Evolutionary conservation across 2,888 invertebrate genomes (phyloP), one percentile per base, ranked within the genome.

Genomic region (Synergus gifuensis): DNA sequence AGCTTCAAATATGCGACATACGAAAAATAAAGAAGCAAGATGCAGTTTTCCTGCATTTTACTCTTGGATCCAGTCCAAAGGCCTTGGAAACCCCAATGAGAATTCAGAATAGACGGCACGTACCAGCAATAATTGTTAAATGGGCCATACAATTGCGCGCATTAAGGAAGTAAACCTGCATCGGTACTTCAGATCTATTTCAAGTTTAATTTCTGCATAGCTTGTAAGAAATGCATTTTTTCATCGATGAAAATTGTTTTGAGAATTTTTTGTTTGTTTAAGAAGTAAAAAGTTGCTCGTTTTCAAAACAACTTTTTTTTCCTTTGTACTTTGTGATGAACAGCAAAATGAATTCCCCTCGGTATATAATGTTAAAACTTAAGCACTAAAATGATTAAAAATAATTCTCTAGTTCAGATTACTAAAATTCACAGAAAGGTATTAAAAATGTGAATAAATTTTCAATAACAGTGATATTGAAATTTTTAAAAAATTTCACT

Each of bases 111-210:
- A 63, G 58, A 40, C 5, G 54, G 42, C 62, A 60, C 73, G 79
- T 64, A 76, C 36, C 40, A 16, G 58, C 44, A 77, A 76, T 77
- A 66, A 44, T 69, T 67, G 77, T 63, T 78, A 82, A 81, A 77
- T 79, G 77, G 82, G 82, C 77, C 79, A 81, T 77, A 64, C 46
- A 78, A 78, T 79, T 79, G 78, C 44, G 77, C 76, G 79, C 80
- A 76, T 73, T 77, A 77, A 60, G 54, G 54, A 76, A 77, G 54
- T 62, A 54, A 28, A 78, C 63, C 77, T 49, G 67, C 67, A 28
- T 58, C 18, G 18, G 28, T 54, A 73, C 73, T 73, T 73, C 54
- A 73, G 12, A 58, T 58, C 73, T n/a, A 73, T 54, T 73, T 58
- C 5, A 73, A 73, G n/a, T 40, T 36, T 73, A 73, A 73, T 73